Conservation (phyloP, 2,888 invertebrate species). For the Cephus nigrinus region DNA sequence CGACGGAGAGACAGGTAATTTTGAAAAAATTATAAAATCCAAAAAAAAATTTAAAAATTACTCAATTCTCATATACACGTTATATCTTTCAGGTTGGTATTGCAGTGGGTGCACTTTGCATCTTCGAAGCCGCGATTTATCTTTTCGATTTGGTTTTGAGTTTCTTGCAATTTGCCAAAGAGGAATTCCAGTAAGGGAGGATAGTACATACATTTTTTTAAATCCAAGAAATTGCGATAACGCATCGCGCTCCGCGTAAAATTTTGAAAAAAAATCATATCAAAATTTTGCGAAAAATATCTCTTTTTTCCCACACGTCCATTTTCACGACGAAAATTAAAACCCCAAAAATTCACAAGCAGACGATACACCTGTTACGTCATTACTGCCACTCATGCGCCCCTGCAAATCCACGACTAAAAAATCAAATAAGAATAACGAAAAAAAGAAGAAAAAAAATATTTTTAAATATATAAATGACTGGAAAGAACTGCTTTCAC, state of each 20-base stretch:
- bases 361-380: background rate
- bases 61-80: background rate
- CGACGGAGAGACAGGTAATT: slow-evolving; percentile 77
- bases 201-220: background rate
- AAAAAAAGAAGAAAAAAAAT: slow-evolving; percentile 10
- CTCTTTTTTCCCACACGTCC: slow-evolving; percentile 1
- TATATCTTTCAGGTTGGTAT: slow-evolving; percentile 74
- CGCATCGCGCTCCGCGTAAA: background rate
- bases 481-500: background rate
- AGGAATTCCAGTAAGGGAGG: slow-evolving; percentile 64
- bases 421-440: background rate
- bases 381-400: background rate
- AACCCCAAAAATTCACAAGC: background rate
- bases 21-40: background rate
- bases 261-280: background rate
- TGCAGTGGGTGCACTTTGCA: slow-evolving; percentile 83
- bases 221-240: background rate
- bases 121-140: slow-evolving; percentile 83
- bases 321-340: slow-evolving; percentile 4
- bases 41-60: slow-evolving; percentile 3
- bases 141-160: slow-evolving; percentile 83
- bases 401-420: background rate
- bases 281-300: background rate
- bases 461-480: slow-evolving; percentile 9
- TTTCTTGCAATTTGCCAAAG: slow-evolving; percentile 79